These are phyloP conservation scores for Pogonomyrmex barbatus DNA, from an alignment of 1,140 invertebrate genomes.

Conservation along the genomic window DNA sequence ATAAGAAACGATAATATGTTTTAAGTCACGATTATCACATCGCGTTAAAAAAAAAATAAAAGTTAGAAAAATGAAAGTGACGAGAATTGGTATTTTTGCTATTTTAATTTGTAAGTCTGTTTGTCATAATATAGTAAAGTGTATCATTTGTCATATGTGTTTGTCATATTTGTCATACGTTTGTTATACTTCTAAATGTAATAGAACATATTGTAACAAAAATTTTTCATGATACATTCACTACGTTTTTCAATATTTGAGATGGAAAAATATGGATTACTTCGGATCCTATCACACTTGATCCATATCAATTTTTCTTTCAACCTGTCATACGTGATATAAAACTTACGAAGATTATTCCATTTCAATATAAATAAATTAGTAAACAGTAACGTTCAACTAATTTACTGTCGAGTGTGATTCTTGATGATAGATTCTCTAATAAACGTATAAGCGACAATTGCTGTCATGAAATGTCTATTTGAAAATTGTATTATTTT, in stretches of 20 bases:
- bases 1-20: constrained; percentile 16
- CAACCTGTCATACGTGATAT: neutral
- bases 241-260: constrained; percentile 25
- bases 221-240: constrained; percentile 5
- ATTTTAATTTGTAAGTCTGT: constrained; percentile 6
- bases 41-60: neutral
- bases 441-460: neutral
- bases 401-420: neutral
- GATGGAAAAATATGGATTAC: neutral
- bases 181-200: neutral
- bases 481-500: neutral
- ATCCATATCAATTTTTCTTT: neutral
- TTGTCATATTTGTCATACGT: neutral
- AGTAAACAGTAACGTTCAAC: neutral
- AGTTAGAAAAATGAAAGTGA: constrained; percentile 20
- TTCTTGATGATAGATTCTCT: neutral
- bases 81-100: neutral
- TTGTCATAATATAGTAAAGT: constrained; percentile 3
- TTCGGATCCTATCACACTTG: neutral
- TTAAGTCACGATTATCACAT: neutral
- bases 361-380: neutral
- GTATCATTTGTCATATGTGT: constrained; percentile 23
- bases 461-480: neutral
- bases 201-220: constrained; percentile 4
- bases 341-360: constrained; percentile 3